Conservation (phyloP, 2,888 invertebrate genomes). For the Caenorhabditis uteleia region DNA sequence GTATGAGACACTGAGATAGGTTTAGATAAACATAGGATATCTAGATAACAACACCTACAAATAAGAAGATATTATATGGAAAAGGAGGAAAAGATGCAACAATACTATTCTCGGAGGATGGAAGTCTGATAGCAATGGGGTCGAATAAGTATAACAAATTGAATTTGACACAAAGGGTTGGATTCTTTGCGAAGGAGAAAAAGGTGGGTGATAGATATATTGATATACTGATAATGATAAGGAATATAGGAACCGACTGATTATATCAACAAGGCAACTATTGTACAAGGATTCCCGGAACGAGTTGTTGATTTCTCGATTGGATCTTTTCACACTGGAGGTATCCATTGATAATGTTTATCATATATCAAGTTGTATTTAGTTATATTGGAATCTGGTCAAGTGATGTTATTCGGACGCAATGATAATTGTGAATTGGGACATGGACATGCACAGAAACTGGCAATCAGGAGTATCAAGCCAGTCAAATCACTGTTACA, state of each 20-base stretch:
- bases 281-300: slow-evolving; percentile 74
- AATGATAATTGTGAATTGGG: slow-evolving; percentile 78
- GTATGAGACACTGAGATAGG: too few relatives aligned
- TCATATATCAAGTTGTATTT: neutral
- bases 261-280: slow-evolving; percentile 71
- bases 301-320: slow-evolving; percentile 75
- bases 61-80: slow-evolving; percentile 48
- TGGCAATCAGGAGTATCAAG: slow-evolving; percentile 67
- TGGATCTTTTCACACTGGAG: slow-evolving; percentile 74
- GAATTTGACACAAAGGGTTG: slow-evolving; percentile 74
- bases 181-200: slow-evolving; percentile 72
- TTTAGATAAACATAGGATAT: neutral
- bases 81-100: slow-evolving; percentile 45
- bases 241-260: slow-evolving; percentile 54
- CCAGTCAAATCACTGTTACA: slow-evolving; percentile 71
- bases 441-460: slow-evolving; percentile 71
- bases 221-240: neutral
- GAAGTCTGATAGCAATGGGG: slow-evolving; percentile 76
- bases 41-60: slow-evolving; percentile 52
- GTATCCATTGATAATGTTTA: slow-evolving; percentile 5
- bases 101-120: slow-evolving; percentile 44
- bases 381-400: slow-evolving; percentile 74
- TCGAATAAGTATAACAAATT: slow-evolving; percentile 76
- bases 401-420: slow-evolving; percentile 77
- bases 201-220: slow-evolving; percentile 9